phyloP scores from a whole-genome alignment of 2,888 invertebrate species.

The Lasioglossum oenotherae region DNA sequence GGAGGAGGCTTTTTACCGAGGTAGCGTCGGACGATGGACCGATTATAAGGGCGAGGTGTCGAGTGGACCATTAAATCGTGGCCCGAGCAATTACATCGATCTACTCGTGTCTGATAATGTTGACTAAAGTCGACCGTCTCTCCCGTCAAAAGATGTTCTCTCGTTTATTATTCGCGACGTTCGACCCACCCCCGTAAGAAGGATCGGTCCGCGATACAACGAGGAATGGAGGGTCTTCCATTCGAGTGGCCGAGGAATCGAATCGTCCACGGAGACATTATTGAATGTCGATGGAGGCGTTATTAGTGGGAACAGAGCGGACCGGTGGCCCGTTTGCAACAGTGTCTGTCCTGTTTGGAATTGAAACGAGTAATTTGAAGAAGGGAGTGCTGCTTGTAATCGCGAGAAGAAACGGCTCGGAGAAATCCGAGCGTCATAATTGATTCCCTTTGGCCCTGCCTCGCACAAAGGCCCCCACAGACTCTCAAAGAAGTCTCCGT shows the following conservation, averaged over 20 bases:
- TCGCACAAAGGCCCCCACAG: neutral
- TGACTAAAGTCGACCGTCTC: constrained; percentile 57
- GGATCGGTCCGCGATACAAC: constrained; percentile 32
- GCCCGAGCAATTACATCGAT: constrained; percentile 67
- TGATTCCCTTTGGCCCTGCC: constrained; percentile 17
- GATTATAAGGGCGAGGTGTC: constrained; percentile 47
- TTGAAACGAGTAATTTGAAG: constrained; percentile 63
- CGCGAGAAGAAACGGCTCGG: neutral
- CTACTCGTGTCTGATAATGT: constrained; percentile 66
- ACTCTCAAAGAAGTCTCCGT: neutral
- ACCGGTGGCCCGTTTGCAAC: constrained; percentile 39
- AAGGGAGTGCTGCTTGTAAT: constrained; percentile 1
- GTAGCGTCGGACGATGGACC: constrained; percentile 21
- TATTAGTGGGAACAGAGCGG: constrained; percentile 29
- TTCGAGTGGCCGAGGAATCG: constrained; percentile 55
- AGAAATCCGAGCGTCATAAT: constrained; percentile 20
- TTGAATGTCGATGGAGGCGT: constrained; percentile 31
- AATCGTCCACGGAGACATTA: constrained; percentile 7
- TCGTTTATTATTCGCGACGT: constrained; percentile 57
- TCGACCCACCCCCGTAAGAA: constrained; percentile 31
- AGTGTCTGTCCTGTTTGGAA: constrained; percentile 49
- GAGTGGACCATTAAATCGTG: constrained; percentile 72
- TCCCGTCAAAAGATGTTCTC: constrained; percentile 37
- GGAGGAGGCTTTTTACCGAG: constrained; percentile 20
- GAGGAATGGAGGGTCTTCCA: neutral